Evolutionary conservation across 2,797 vertebrate species (phyloP).

Genomic region (Aeoliscus strigatus): DNA sequence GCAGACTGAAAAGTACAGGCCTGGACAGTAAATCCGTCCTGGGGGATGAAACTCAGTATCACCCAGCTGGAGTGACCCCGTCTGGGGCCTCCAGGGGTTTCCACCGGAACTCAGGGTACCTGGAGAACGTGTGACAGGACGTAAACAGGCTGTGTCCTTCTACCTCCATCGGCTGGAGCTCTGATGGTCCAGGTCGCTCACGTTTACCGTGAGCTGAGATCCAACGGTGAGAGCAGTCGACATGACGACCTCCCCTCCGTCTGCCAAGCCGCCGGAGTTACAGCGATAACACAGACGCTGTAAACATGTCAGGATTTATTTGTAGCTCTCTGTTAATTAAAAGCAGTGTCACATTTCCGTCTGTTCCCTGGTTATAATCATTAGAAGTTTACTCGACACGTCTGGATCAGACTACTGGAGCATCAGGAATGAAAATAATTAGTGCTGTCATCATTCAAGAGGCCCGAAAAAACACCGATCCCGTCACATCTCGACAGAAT

Average conservation of each 20-base stretch:
- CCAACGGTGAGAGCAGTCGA: slow-evolving; percentile 55
- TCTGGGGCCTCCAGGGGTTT: slow-evolving; percentile 59
- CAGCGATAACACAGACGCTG: slow-evolving; percentile 40
- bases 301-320: slow-evolving; percentile 10
- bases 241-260: slow-evolving; percentile 48
- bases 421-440: no score
- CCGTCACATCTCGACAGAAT: no score
- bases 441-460: no score
- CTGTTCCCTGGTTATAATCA: no score
- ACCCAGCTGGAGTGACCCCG: slow-evolving; percentile 64
- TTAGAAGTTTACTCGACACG: no score
- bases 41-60: slow-evolving; percentile 63
- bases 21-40: slow-evolving; percentile 65
- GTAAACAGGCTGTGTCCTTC: slow-evolving; percentile 23
- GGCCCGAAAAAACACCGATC: no score
- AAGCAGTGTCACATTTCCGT: not conserved
- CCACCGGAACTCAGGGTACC: slow-evolving; percentile 35
- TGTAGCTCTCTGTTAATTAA: slow-evolving; percentile 5
- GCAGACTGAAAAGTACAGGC: slow-evolving; percentile 46
- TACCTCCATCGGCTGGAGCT: slow-evolving; percentile 8
- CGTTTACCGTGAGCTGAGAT: slow-evolving; percentile 4
- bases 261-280: slow-evolving; percentile 50
- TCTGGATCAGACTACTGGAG: no score
- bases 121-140: slow-evolving; percentile 46
- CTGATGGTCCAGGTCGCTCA: no score